Percentiles rank a stretch among this genome's conserved stretches.
These are phyloP conservation scores for Ploceus nigricollis DNA, from an alignment of 2,113 vertebrate genomes.

Conservation along the genomic window DNA sequence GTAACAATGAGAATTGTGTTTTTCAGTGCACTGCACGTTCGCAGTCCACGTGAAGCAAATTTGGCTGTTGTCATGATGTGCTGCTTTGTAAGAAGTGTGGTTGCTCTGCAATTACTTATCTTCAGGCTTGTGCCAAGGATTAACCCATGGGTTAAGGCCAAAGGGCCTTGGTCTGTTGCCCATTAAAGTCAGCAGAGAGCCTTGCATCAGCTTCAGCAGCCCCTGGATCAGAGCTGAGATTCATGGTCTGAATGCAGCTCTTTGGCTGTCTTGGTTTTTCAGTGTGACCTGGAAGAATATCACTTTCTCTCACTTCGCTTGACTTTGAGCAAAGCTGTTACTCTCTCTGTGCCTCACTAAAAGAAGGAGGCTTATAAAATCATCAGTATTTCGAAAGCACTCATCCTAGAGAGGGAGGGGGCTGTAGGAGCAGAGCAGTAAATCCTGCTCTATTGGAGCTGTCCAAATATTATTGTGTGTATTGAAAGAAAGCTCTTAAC, in stretches of 20 bases:
- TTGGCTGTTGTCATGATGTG: neutral
- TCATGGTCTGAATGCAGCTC: neutral
- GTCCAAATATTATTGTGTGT: conserved; percentile 53
- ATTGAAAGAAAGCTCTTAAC: conserved; percentile 43
- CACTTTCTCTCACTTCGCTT: neutral
- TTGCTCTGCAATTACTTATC: neutral
- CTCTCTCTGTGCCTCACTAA: neutral
- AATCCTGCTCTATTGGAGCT: conserved; percentile 50
- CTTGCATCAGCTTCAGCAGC: neutral
- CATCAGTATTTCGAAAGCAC: neutral
- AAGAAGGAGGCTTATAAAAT: conserved; percentile 30
- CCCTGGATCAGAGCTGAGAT: neutral
- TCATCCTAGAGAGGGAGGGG: neutral
- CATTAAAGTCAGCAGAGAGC: neutral
- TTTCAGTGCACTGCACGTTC: neutral
- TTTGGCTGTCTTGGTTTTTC: neutral
- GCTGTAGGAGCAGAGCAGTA: neutral
- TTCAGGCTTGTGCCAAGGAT: conserved; percentile 3
- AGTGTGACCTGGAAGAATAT: neutral
- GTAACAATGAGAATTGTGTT: neutral
- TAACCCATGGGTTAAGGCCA: neutral
- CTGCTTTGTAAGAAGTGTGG: neutral
- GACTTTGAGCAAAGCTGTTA: conserved; percentile 1
- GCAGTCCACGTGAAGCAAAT: neutral
- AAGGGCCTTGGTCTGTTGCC: neutral